Percentiles rank a stretch among this genome's conserved stretches.
Evolutionary conservation across 2,113 vertebrate species (phyloP).

Genomic region (Zosterops borbonicus): DNA sequence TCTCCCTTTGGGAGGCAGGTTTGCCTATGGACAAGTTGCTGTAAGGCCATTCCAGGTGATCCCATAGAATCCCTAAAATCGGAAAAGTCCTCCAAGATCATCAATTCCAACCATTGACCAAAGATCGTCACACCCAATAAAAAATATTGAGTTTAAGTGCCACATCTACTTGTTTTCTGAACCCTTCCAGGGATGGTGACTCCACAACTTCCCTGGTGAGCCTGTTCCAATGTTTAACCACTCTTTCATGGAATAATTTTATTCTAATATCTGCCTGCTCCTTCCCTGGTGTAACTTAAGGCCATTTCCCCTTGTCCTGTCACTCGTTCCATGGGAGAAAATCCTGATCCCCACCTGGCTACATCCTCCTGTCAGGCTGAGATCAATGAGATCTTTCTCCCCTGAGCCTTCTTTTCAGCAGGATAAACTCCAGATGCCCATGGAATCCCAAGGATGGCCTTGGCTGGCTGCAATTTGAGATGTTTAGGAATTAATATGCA

Average conservation of each 20-base stretch:
- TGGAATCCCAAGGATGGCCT: not conserved
- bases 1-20: not conserved
- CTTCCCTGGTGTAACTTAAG: not conserved
- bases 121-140: not conserved
- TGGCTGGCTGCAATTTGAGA: not conserved
- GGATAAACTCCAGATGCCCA: not conserved
- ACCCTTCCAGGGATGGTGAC: not conserved
- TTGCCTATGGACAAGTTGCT: not conserved
- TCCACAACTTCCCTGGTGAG: not conserved
- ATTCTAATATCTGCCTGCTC: not conserved
- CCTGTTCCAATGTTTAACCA: not conserved
- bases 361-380: not conserved
- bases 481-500: not conserved
- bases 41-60: not conserved
- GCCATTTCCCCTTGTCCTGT: not conserved
- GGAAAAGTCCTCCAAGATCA: not conserved
- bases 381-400: no score
- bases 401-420: not conserved
- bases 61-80: not conserved
- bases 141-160: no score
- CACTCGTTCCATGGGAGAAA: not conserved
- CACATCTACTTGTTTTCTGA: no score
- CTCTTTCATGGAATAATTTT: not conserved
- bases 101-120: not conserved
- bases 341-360: not conserved